Evolutionary conservation across 2,888 invertebrate genomes (phyloP), one percentile per base, ranked within the genome.

Genomic region (Morpho achilles): DNA sequence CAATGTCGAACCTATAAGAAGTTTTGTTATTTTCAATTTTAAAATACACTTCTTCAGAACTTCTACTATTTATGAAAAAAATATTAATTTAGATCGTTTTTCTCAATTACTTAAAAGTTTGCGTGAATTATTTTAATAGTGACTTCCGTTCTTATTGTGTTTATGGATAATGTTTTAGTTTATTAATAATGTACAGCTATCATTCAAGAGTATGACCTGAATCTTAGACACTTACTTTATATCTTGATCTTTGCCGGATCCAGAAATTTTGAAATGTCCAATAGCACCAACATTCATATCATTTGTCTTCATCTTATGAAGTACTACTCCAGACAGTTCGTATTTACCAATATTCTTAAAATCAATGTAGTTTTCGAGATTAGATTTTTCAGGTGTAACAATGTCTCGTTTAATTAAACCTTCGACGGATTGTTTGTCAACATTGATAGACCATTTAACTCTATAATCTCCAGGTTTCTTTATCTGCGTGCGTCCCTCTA

Each of bases 291-390:
- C 70, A 52, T 93, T 86, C 10, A 92, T 68, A 63, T 93, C 92
- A 56, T 92, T 91, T 0, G 90, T 84, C 67, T 90, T 89, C 4
- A 87, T 76, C 54, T 87, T 91, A 71, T 94, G 93, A 0, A 84
- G 79, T 0, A 94, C 80, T 0, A 91, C 88, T 51, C 94, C 93
- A 40, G 92, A 92, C 0, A 94, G 77, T 69, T 93, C 92, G 69
- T 94, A 92, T 71, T 92, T 94, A 53, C 93, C 93, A 8, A 93
- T 91, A 50, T 92, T 91, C 40, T 92, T 92, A 10, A 95, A 67
- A 5, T 90, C 87, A 7, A 95, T 61, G 44, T 89, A 91, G 69
- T 94, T 93, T 47, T 91, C 89, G 47, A 93, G 88, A 72, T 94
- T 94, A 1, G 93, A 93, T 71, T 93, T 93, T 41, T 91, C 87